These are phyloP conservation scores for Leptodactylus fallax DNA, from an alignment of 2,797 vertebrate species.

Conservation along the genomic window DNA sequence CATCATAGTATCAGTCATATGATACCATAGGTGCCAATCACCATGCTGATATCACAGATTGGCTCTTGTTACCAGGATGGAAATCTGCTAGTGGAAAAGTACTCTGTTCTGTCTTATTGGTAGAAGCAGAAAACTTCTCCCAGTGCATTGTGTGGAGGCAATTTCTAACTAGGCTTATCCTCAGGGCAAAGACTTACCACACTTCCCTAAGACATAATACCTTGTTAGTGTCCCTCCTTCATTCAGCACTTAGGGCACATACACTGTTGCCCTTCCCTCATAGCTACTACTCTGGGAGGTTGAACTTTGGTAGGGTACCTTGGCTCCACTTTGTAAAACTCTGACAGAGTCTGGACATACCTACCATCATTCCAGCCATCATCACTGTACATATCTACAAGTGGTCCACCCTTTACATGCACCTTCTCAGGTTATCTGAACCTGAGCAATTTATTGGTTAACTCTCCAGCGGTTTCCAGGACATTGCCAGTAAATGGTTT, in stretches of 20 bases:
- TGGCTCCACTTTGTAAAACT: neutral
- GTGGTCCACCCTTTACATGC: neutral
- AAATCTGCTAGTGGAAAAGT: no score
- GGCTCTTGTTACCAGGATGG: no score
- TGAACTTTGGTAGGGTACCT: neutral
- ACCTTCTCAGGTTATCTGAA: neutral
- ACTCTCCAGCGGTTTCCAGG: neutral
- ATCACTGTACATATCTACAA: neutral
- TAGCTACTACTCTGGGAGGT: neutral
- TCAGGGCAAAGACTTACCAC: neutral
- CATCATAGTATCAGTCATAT: no score
- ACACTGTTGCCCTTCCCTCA: neutral
- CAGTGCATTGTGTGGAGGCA: no score
- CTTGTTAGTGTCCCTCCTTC: neutral
- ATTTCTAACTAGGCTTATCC: neutral
- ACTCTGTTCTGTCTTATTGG: no score
- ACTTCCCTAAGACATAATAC: neutral
- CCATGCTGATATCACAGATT: no score
- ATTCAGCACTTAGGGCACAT: neutral
- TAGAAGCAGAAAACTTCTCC: no score
- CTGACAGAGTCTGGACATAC: no score
- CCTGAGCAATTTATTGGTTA: neutral
- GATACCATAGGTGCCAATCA: no score
- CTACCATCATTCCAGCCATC: no score
- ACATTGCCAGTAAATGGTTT: constrained; percentile 20